phyloP scores from a whole-genome alignment of 2,797 vertebrate species.

The Spheniscus humboldti region DNA sequence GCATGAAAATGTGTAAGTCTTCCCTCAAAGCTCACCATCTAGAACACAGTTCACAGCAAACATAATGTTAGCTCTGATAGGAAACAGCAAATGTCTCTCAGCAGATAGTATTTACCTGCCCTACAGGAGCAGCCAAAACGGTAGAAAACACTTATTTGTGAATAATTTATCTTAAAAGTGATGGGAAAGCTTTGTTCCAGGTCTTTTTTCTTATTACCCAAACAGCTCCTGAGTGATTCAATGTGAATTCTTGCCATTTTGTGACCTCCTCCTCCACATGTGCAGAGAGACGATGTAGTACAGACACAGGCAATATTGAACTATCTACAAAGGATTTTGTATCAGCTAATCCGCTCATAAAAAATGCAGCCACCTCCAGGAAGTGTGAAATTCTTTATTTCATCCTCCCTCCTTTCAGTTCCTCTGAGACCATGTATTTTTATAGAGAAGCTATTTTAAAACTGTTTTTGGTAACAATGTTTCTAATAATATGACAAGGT shows the following conservation, averaged over 20 bases:
- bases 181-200: neutral
- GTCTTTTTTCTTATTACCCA: neutral
- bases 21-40: neutral
- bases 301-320: neutral
- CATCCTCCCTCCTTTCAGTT: neutral
- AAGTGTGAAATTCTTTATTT: neutral
- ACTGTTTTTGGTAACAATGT: neutral
- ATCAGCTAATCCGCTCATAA: neutral
- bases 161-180: neutral
- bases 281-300: neutral
- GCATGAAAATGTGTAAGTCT: neutral
- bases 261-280: neutral
- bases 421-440: neutral
- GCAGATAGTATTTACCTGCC: neutral
- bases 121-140: neutral
- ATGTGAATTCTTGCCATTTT: neutral
- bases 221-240: neutral
- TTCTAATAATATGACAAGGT: neutral
- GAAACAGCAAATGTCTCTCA: neutral
- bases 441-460: neutral
- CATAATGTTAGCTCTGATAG: neutral
- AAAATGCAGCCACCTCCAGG: neutral
- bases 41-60: neutral
- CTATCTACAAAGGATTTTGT: neutral
- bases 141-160: neutral